phyloP scores from a whole-genome alignment of 2,888 invertebrate genomes.

The Tholera decimalis region DNA sequence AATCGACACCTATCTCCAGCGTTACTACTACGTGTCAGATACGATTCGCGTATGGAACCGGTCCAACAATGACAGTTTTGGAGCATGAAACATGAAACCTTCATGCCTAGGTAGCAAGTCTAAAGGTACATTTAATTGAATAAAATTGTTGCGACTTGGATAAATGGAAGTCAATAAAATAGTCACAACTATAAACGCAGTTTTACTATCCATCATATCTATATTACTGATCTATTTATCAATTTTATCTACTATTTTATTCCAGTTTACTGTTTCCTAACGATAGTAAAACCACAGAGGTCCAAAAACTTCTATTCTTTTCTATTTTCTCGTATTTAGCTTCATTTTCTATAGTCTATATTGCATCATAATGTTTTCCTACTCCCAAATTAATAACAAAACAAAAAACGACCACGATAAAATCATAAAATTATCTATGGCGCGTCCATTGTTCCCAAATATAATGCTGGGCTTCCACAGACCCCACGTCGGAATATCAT shows the following conservation, averaged over 20 bases:
- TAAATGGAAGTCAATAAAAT: too few species aligned
- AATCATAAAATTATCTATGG: conserved; percentile 30
- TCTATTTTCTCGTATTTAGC: too few species aligned
- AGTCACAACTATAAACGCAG: too few species aligned
- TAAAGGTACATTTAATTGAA: background rate
- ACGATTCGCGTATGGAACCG: conserved; percentile 73
- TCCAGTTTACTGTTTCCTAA: too few species aligned
- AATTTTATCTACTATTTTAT: too few species aligned
- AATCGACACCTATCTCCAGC: conserved; percentile 61
- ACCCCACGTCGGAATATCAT: conserved; percentile 62
- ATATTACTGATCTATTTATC: too few species aligned
- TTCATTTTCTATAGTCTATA: too few species aligned
- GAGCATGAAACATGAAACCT: background rate
- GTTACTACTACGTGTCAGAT: conserved; percentile 79
- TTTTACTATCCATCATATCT: too few species aligned
- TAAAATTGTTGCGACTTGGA: too few species aligned
- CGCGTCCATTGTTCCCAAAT: conserved; percentile 43
- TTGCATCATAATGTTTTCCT: background rate
- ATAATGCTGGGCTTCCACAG: conserved; percentile 43
- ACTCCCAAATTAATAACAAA: conserved; percentile 12
- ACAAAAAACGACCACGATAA: conserved; percentile 21
- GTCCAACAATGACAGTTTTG: conserved; percentile 70
- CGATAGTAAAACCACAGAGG: too few species aligned
- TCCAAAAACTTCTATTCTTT: too few species aligned
- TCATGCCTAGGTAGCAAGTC: background rate